Evolutionary conservation across 2,888 invertebrate species (phyloP).

Genomic region (Catonia carolina): DNA sequence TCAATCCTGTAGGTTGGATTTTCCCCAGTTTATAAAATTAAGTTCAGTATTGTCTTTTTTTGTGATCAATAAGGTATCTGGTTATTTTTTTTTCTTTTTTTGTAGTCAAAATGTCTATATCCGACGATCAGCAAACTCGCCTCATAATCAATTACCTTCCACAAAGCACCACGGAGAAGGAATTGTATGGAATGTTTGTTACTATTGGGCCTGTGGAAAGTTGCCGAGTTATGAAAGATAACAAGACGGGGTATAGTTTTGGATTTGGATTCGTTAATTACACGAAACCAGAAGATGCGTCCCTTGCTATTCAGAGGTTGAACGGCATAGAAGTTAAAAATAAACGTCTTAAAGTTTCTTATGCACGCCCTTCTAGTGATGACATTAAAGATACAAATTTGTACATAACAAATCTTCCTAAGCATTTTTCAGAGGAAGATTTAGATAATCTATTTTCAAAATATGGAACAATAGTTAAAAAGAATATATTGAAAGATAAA

Average conservation of each 20-base stretch:
- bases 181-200: slow-evolving; percentile 81
- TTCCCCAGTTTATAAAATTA: too few relatives aligned
- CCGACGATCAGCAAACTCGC: background rate
- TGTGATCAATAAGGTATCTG: too few relatives aligned
- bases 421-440: slow-evolving; percentile 63
- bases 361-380: slow-evolving; percentile 84
- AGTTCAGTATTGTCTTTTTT: too few relatives aligned
- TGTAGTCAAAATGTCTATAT: too few relatives aligned
- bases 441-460: slow-evolving; percentile 78
- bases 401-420: slow-evolving; percentile 87
- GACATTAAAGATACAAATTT: slow-evolving; percentile 91
- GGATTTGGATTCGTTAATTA: slow-evolving; percentile 96
- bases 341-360: slow-evolving; percentile 88
- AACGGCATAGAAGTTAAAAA: slow-evolving; percentile 86
- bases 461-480: slow-evolving; percentile 87
- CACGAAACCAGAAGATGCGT: slow-evolving; percentile 74
- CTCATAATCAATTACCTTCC: slow-evolving; percentile 89
- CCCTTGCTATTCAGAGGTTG: slow-evolving; percentile 75
- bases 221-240: slow-evolving; percentile 86
- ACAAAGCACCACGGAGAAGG: slow-evolving; percentile 87
- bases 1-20: too few relatives aligned
- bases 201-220: slow-evolving; percentile 84
- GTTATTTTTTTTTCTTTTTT: too few relatives aligned
- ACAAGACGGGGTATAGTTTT: slow-evolving; percentile 90
- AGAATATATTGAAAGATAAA: slow-evolving; percentile 84